Conservation (phyloP, 1,140 invertebrate genomes). For the Drosophila quadrilineata region DNA sequence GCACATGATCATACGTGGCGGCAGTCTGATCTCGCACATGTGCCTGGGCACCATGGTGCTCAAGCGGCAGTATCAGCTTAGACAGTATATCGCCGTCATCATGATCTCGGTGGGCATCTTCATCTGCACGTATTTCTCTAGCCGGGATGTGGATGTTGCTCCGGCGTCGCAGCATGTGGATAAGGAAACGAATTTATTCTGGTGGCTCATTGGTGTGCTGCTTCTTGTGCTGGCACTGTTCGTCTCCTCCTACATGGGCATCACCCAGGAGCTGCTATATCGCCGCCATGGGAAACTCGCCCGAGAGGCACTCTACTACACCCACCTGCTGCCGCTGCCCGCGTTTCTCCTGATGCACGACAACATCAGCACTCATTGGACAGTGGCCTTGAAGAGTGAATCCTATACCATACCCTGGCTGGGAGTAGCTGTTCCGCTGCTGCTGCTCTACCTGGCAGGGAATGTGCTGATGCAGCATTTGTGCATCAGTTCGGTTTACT, state of each 20-base stretch:
- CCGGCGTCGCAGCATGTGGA: background rate
- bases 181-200: slow-evolving; percentile 82
- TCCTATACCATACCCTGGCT: slow-evolving; percentile 81
- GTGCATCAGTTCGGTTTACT: slow-evolving; percentile 97
- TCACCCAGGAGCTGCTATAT: slow-evolving; percentile 96
- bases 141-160: slow-evolving; percentile 11
- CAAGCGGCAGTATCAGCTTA: slow-evolving; percentile 90
- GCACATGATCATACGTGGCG: slow-evolving; percentile 99
- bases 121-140: slow-evolving; percentile 94
- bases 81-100: slow-evolving; percentile 95
- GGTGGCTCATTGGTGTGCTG: slow-evolving; percentile 91
- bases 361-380: slow-evolving; percentile 86
- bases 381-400: slow-evolving; percentile 28
- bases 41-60: slow-evolving; percentile 95
- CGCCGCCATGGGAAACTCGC: slow-evolving; percentile 95
- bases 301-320: slow-evolving; percentile 96
- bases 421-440: slow-evolving; percentile 84
- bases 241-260: slow-evolving; percentile 96
- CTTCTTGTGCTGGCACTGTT: slow-evolving; percentile 95
- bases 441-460: slow-evolving; percentile 90
- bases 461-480: slow-evolving; percentile 97
- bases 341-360: slow-evolving; percentile 81
- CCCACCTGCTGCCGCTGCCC: slow-evolving; percentile 81
- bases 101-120: slow-evolving; percentile 96
- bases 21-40: slow-evolving; percentile 98